A percentile compares a stretch with the other conserved stretches of the same genome.
phyloP scores from a whole-genome alignment of 2,797 vertebrate genomes.

The Chromis chromis region DNA sequence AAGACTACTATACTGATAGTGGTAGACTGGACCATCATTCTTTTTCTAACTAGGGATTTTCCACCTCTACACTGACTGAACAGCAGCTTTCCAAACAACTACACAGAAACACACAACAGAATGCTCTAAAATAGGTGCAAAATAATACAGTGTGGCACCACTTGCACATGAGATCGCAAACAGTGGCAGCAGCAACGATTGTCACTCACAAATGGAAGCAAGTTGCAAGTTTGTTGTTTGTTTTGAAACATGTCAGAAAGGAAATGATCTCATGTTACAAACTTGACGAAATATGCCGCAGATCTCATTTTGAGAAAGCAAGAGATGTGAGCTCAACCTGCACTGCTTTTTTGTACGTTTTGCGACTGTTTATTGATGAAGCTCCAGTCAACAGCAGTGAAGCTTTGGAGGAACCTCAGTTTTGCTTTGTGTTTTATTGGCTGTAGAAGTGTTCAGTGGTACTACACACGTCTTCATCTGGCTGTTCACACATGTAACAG shows the following conservation, averaged over 20 bases:
- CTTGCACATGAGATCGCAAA: too few relatives aligned
- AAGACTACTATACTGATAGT: neutral
- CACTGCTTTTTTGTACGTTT: neutral
- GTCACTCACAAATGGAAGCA: too few relatives aligned
- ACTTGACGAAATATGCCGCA: neutral
- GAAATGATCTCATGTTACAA: neutral
- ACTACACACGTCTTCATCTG: neutral
- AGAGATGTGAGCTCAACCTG: neutral
- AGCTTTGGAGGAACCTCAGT: neutral
- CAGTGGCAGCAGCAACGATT: too few relatives aligned
- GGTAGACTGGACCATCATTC: neutral
- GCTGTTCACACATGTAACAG: too few relatives aligned
- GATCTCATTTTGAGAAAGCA: neutral
- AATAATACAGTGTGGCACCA: neutral
- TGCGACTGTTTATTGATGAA: neutral
- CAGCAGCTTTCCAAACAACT: neutral
- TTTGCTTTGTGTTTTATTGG: neutral
- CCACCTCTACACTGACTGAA: neutral
- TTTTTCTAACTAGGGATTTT: constrained; percentile 2
- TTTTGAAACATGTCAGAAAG: neutral
- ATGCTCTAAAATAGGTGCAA: neutral
- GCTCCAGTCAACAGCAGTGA: neutral
- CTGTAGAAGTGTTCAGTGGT: neutral
- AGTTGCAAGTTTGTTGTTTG: too few relatives aligned
- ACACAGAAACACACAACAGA: neutral